Conservation (phyloP, 2,797 vertebrate species). For the Pagetopsis macropterus region DNA sequence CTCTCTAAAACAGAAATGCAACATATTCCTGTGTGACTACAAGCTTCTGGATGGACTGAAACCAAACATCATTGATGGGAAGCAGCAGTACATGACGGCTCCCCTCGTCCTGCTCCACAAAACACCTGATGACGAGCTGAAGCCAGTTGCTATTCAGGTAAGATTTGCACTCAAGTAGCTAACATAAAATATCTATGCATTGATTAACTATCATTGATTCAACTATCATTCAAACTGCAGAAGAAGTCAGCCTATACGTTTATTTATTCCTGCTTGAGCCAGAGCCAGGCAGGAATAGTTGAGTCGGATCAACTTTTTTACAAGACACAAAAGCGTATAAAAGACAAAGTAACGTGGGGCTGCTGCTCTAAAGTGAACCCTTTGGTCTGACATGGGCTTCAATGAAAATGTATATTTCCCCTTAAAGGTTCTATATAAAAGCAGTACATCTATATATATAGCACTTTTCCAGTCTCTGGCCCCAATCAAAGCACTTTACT, state of each 20-base stretch:
- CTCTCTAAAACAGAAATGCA: conserved; percentile 75
- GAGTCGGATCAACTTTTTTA: too few relatives aligned
- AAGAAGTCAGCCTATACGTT: too few relatives aligned
- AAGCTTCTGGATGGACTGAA: conserved; percentile 72
- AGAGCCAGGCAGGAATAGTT: too few relatives aligned
- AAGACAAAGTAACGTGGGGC: too few relatives aligned
- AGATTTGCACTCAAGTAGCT: background rate
- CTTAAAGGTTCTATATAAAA: too few relatives aligned
- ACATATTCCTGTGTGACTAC: conserved; percentile 84
- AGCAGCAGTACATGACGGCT: conserved; percentile 74
- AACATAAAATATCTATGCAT: background rate
- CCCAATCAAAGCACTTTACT: too few relatives aligned
- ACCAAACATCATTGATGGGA: conserved; percentile 62
- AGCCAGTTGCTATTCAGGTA: conserved; percentile 85
- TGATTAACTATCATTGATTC: background rate
- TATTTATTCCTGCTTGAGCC: too few relatives aligned
- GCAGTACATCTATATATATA: too few relatives aligned
- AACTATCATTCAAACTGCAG: too few relatives aligned
- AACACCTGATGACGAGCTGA: background rate
- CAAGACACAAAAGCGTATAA: background rate
- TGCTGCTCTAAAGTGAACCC: too few relatives aligned
- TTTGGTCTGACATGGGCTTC: background rate
- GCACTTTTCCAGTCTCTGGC: too few relatives aligned
- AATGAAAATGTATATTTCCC: background rate
- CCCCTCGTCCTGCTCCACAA: conserved; percentile 80